Evolutionary conservation across 2,888 invertebrate species (phyloP).

Genomic region (Tenodera sinensis): DNA sequence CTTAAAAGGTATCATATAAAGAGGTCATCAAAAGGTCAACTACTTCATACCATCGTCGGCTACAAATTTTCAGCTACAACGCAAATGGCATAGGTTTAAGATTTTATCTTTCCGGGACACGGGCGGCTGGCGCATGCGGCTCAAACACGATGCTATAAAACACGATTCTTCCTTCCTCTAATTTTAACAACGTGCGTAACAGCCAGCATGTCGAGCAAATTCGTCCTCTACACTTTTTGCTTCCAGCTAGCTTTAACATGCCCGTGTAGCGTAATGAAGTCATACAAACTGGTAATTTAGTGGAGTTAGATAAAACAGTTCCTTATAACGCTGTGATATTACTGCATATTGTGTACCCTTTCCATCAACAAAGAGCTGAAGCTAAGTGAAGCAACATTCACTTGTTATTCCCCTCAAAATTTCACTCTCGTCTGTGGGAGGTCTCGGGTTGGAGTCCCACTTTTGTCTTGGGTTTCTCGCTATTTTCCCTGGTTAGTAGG

Average conservation of each 20-base stretch:
- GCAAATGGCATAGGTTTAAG: not conserved
- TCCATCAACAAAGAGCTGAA: no score
- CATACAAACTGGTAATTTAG: not conserved
- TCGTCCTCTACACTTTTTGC: not conserved
- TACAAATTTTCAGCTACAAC: not conserved
- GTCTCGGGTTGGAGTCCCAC: no score
- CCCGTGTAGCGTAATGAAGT: not conserved
- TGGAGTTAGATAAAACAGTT: no score
- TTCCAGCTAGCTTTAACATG: not conserved
- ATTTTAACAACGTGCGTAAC: not conserved
- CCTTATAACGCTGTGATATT: no score
- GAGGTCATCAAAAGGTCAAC: not conserved
- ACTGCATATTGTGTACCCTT: no score
- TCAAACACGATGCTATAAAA: not conserved
- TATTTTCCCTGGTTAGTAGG: no score
- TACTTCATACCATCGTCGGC: not conserved
- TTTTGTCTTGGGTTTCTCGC: no score
- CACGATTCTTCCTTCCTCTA: not conserved
- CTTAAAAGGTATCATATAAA: not conserved
- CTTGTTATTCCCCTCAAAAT: no score
- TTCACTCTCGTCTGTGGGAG: no score
- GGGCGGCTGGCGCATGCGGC: not conserved
- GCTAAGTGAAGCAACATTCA: no score
- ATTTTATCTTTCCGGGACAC: not conserved
- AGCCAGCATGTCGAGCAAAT: not conserved